Evolutionary conservation across 2,113 vertebrate genomes (phyloP).

Genomic region (Psilopsiagon aymara): DNA sequence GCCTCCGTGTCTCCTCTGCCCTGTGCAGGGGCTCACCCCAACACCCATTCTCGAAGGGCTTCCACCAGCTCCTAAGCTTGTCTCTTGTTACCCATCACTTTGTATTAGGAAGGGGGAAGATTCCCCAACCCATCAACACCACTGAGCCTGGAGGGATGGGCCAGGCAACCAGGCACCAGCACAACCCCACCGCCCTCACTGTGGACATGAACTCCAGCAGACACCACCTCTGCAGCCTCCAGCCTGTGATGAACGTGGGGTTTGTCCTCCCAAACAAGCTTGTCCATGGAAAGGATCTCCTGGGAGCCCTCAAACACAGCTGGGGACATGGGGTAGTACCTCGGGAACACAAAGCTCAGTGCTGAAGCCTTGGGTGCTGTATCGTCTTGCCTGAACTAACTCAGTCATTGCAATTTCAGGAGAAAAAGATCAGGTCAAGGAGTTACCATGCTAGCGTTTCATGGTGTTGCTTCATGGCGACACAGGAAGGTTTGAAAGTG

Average conservation of each 20-base stretch:
- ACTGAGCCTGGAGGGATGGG: background rate
- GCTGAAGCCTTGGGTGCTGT: background rate
- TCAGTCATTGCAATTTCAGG: background rate
- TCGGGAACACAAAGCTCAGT: background rate
- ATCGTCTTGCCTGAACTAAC: background rate
- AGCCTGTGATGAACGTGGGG: background rate
- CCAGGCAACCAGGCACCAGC: background rate
- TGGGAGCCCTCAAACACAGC: background rate
- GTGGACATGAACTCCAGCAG: background rate
- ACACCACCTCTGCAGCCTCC: background rate
- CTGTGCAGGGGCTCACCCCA: background rate
- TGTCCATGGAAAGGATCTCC: background rate
- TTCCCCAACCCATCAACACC: background rate
- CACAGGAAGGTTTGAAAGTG: background rate
- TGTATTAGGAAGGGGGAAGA: rapidly evolving
- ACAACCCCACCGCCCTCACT: background rate
- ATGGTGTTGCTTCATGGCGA: rapidly evolving
- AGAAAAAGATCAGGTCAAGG: background rate
- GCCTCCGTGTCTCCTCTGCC: background rate
- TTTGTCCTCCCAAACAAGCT: background rate
- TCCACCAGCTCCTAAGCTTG: background rate
- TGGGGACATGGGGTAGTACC: rapidly evolving
- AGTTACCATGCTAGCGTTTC: background rate
- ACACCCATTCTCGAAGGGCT: background rate
- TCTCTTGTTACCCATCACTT: background rate